Percentiles rank a stretch among this genome's conserved stretches.
Evolutionary conservation across 1,140 invertebrate genomes (phyloP).

Genomic region (Pseudomyrmex gracilis): DNA sequence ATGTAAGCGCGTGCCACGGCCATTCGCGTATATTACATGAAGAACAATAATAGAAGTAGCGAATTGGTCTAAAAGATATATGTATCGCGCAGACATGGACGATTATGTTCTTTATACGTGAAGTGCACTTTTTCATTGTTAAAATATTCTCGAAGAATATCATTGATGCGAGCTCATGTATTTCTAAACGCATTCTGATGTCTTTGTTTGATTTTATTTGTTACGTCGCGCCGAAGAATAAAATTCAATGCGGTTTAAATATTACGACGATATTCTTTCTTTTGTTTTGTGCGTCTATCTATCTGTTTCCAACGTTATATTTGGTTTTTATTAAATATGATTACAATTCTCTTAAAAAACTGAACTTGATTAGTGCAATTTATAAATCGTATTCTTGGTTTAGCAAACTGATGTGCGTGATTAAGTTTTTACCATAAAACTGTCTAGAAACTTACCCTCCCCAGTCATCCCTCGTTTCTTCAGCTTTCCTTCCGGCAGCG

Average conservation of each 20-base stretch:
- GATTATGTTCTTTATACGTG: too few species aligned
- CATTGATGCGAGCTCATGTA: neutral
- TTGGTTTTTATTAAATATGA: too few species aligned
- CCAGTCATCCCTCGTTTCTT: constrained; percentile 24
- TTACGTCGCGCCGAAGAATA: too few species aligned
- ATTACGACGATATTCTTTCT: too few species aligned
- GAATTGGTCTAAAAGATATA: neutral
- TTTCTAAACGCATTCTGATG: neutral
- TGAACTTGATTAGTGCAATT: too few species aligned
- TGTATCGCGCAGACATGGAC: neutral
- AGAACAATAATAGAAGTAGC: constrained; percentile 19
- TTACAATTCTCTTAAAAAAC: too few species aligned
- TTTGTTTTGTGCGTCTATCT: too few species aligned
- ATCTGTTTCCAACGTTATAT: too few species aligned
- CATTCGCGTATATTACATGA: constrained; percentile 10
- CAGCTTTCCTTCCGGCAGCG: constrained; percentile 69
- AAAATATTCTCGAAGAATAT: neutral
- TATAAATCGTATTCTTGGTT: neutral
- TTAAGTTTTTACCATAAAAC: constrained; percentile 24
- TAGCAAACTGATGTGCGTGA: neutral
- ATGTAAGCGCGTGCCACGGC: constrained; percentile 39
- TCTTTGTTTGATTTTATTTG: too few species aligned
- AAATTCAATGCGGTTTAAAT: too few species aligned
- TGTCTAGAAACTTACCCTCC: constrained; percentile 51
- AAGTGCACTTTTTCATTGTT: too few species aligned